Base-by-base conservation (phyloP, 2,797 vertebrate species). In the Melanotaenia nigrans region DNA sequence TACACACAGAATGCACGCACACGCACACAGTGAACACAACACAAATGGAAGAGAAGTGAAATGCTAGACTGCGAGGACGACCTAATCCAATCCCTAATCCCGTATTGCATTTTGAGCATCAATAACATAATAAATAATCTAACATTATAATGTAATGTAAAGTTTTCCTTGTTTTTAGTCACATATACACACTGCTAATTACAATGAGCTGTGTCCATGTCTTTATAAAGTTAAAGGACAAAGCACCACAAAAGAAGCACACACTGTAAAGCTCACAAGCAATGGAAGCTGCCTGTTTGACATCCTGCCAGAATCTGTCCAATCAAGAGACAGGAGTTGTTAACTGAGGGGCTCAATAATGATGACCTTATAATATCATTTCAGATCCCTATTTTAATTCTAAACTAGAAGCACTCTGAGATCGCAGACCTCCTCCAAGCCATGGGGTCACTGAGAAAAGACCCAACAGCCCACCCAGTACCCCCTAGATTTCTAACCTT, bases 1-100 rank as follows among this genome's bases (percentile, higher is more conserved):
- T 53, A n/a, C 55, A 6, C 55, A 6, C 11, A 16, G 25, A 13
- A 1, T 28, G 5, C 24, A 30, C 54, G 9, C 54, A 68, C 38
- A 20, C 12, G 10, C 40, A 45, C 42, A 47, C 47, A 5, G 5
- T 51, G 32, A 55, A 61, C 2, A 28, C 57, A 55, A 33, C 25
- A 40, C 65, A 47, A 20, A 38, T 47, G 45, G 61, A 57, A 55
- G 58, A 61, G 61, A 65, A 58, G 22, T 11, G 45, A 24, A 24
- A 53, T 30, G 30, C 30, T 30, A 30, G 30, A 30, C 30, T 30
- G 30, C 30, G 30, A 5, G 30, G 30, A 5, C 30, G 30, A 30
- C 30, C 30, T 30, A 30, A 30, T 30, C 30, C 30, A 30, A 30
- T 30, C 30, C 28, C 30, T 30, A 30, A 30, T 30, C 30, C 30